A percentile compares a stretch with the other conserved stretches of the same genome.
These are phyloP conservation scores for Bombus pascuorum DNA, from an alignment of 1,140 invertebrate genomes.

Conservation along the genomic window DNA sequence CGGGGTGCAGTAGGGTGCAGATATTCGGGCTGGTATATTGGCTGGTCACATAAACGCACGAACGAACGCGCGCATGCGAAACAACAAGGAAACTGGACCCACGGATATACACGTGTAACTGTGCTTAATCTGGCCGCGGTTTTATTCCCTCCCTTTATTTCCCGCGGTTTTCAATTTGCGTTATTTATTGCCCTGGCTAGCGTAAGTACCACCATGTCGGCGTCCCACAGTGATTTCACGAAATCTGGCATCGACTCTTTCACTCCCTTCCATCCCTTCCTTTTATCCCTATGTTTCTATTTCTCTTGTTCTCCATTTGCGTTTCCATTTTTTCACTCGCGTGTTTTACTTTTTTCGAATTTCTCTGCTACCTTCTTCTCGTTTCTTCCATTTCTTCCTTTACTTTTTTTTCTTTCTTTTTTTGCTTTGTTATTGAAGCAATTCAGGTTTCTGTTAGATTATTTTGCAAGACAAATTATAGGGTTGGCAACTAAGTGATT, in stretches of 20 bases:
- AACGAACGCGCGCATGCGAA: neutral
- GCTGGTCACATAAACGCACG: neutral
- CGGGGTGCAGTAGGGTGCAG: neutral
- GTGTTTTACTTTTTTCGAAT: neutral
- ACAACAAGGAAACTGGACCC: neutral
- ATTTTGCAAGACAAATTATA: neutral
- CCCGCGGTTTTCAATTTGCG: constrained; percentile 26
- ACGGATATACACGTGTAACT: neutral
- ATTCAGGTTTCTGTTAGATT: neutral
- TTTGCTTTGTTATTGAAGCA: too few relatives aligned
- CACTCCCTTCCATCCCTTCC: neutral
- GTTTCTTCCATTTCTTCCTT: neutral
- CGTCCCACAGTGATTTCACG: neutral
- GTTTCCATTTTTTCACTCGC: neutral
- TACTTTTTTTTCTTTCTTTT: neutral
- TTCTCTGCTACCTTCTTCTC: neutral
- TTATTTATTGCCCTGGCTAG: constrained; percentile 7
- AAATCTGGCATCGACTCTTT: neutral
- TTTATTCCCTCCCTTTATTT: constrained; percentile 12
- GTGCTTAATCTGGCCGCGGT: constrained; percentile 6
- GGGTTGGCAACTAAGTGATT: too few relatives aligned
- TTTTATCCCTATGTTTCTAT: neutral
- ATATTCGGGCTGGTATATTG: neutral
- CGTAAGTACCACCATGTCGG: too few relatives aligned
- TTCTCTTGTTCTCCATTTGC: neutral